A percentile compares a stretch with the other conserved stretches of the same genome.
Evolutionary conservation across 2,888 invertebrate genomes (phyloP).

Genomic region (Melikaiella ostensackeni): DNA sequence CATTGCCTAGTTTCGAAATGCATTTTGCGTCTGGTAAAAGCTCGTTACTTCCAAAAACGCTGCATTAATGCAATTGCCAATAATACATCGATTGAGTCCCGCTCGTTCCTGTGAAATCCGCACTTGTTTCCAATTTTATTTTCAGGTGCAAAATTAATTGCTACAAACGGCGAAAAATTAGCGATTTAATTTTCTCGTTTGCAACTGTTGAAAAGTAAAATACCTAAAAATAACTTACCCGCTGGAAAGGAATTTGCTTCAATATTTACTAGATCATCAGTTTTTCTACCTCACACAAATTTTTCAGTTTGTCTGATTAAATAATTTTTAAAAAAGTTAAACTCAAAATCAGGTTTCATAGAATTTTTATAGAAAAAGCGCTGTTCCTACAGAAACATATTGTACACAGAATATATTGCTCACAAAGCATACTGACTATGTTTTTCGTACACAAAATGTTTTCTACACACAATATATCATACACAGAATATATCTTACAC

Average conservation of each 20-base stretch:
- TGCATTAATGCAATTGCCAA: background rate
- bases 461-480: too few relatives aligned
- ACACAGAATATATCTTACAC: too few relatives aligned
- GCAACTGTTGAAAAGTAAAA: background rate
- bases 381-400: too few relatives aligned
- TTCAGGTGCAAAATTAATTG: background rate
- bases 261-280: background rate
- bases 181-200: background rate
- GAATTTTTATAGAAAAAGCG: too few relatives aligned
- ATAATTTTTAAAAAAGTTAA: too few relatives aligned
- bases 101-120: background rate
- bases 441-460: too few relatives aligned
- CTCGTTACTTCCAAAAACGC: slow-evolving; percentile 45
- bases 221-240: background rate
- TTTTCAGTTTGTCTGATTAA: too few relatives aligned
- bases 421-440: too few relatives aligned
- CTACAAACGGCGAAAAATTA: background rate
- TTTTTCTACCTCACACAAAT: too few relatives aligned
- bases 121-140: background rate
- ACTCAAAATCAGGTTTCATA: too few relatives aligned
- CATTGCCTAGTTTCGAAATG: slow-evolving; percentile 38
- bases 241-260: background rate
- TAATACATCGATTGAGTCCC: slow-evolving; percentile 1
- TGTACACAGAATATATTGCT: too few relatives aligned
- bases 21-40: slow-evolving; percentile 43